Evolutionary conservation across 53 echinoderm and acorn worm species (phyloP).

Genomic region (Paracentrotus lividus): DNA sequence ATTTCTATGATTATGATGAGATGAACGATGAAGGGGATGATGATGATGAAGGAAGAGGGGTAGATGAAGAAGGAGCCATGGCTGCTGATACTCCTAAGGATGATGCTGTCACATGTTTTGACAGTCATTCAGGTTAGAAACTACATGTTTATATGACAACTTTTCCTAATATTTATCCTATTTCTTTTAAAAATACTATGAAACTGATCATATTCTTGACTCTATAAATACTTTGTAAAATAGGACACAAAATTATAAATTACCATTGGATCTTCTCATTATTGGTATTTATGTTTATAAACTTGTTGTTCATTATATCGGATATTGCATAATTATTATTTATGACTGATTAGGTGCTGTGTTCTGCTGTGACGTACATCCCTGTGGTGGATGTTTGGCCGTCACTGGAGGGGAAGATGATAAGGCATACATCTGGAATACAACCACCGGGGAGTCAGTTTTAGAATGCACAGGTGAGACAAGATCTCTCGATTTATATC

Average conservation of each 20-base stretch:
- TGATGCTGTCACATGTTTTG: constrained; percentile 89
- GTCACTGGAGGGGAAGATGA: constrained; percentile 98
- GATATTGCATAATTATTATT: background rate
- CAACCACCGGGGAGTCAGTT: constrained; percentile 81
- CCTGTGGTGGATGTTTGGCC: constrained; percentile 78
- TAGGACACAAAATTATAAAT: too few species aligned
- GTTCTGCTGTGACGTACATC: constrained; percentile 95
- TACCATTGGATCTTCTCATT: too few species aligned
- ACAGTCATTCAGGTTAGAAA: constrained; percentile 85
- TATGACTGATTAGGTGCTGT: constrained; percentile 77
- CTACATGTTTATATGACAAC: background rate
- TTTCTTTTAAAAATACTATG: too few species aligned
- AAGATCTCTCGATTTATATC: too few species aligned
- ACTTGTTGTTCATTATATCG: too few species aligned
- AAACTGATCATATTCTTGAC: too few species aligned
- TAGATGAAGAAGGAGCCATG: constrained; percentile 72
- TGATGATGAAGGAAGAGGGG: constrained; percentile 58
- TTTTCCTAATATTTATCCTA: too few species aligned
- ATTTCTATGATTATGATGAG: constrained; percentile 74
- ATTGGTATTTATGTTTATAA: too few species aligned
- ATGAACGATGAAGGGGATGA: constrained; percentile 70
- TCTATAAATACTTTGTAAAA: too few species aligned
- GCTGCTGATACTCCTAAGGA: constrained; percentile 66
- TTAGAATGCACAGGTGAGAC: constrained; percentile 92
- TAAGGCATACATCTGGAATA: constrained; percentile 92